Evolutionary conservation across 2,797 vertebrate genomes (phyloP), one percentile per base, ranked within the genome.

Genomic region (Clarias fuscus): DNA sequence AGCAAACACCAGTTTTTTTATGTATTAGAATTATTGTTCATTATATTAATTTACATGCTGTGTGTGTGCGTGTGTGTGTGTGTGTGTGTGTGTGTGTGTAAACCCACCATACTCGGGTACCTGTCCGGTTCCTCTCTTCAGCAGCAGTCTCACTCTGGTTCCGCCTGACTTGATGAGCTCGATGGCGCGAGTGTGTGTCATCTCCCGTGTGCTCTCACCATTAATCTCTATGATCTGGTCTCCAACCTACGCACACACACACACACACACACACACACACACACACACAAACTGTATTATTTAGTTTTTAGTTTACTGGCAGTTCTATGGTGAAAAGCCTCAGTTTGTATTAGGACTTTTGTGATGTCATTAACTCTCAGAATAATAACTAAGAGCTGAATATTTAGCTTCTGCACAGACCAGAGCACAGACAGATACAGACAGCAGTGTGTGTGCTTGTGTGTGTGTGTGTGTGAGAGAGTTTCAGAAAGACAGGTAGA

Each of bases 181-280:
- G 91, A 99, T 99, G 88, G 98, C 98, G 90, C 96, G 95, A 93
- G 96, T 95, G 30, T 99, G 98, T 37, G 96, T 99, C 98, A 99
- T 99, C 92, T 99, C 98, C 88, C 97, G 95, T 82, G 98, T 99
- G 94, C 94, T 98, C 91, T 99, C 98, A 80, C 98, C 98, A 77
- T 99, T 99, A 93, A 99, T 99, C 95, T 99, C 98, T 88, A 99
- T 99, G 94, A 99, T 99, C 93, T 99, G 98, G 95, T 99, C 98
- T 83, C 98, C 98, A 77, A 99, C 97, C 98, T 99, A 95, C 89
- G 91, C 90, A 90, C 88, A 92, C 92, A 90, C 91, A 84, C 68
- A 77, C 83, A 85, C 27, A 53, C 43, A 64, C 62, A 79, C 64
- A 81, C 73, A 80, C 37, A 95, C 89, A 91, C 90, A 89, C 88